Evolutionary conservation across 2,888 invertebrate species (phyloP), one percentile per base, ranked within the genome.

Genomic region (Selenia dentaria): DNA sequence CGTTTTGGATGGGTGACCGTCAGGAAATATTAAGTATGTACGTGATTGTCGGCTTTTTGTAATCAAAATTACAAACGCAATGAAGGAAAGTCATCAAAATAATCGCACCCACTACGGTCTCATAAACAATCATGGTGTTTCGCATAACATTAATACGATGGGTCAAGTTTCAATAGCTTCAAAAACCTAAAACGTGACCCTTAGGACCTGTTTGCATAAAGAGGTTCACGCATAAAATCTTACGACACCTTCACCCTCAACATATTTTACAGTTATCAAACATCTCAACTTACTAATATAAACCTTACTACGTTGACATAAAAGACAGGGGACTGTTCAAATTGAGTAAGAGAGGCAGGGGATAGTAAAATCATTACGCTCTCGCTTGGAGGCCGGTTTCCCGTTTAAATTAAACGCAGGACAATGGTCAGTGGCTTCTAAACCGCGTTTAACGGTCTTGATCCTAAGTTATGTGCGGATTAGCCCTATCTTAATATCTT

Each of bases 401-500:
- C 80, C 74, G 84, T 85, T 86, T 88, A 88, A 90, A 82, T 90
- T 88, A 88, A 88, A 85, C 79, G 74, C 74, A 80, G 88, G 87
- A 89, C 88, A 88, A 87, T 87, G 89, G 89, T 88, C 88, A 88
- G 81, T 63, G 74, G 74, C 61, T 70, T 64, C 74, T 73, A 70
- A 74, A 81, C 74, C 68, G 65, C 73, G 68, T 73, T 79, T 79
- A 82, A 81, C 81, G 75, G 74, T 74, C 74, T 70, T 80, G 74
- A 88, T 83, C 86, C 88, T 89, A 86, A 90, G 88, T 90, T 90
- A 89, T 87, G 89, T 75, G 76, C 60, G 85, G 89, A 89, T 90
- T 90, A 90, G 83, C 83, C 73, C 70, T 88, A 89, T 90, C 89
- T 90, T 86, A 83, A 87, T 90, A 86, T 83, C 80, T 74, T 64